A percentile compares a stretch with the other conserved stretches of the same genome.
Evolutionary conservation across 2,797 vertebrate genomes (phyloP).

Genomic region (Champsocephalus esox): DNA sequence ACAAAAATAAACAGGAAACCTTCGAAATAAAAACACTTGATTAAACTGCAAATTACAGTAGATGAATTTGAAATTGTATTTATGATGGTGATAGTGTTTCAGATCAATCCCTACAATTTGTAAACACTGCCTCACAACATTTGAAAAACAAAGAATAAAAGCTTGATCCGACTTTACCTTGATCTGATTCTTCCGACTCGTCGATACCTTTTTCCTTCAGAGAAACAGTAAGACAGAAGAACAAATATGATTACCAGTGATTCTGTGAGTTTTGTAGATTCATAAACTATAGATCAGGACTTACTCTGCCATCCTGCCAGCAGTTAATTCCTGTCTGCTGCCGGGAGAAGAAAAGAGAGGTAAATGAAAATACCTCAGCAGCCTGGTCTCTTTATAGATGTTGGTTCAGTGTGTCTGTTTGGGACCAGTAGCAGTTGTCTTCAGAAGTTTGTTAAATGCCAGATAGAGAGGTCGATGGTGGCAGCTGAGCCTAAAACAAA

Average conservation of each 20-base stretch:
- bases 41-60: background rate
- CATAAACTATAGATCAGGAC: slow-evolving; percentile 32
- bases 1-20: too few relatives aligned
- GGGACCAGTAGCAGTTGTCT: slow-evolving; percentile 58
- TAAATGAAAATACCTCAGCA: slow-evolving; percentile 20
- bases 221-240: slow-evolving; percentile 23
- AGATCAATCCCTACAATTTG: background rate
- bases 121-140: background rate
- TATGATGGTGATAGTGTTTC: background rate
- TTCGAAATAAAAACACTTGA: too few relatives aligned
- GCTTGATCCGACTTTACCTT: slow-evolving; percentile 65
- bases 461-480: slow-evolving; percentile 12
- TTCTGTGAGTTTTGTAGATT: background rate
- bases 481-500: slow-evolving; percentile 66
- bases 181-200: slow-evolving; percentile 72
- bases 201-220: slow-evolving; percentile 76
- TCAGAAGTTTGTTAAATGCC: slow-evolving; percentile 35
- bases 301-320: slow-evolving; percentile 78
- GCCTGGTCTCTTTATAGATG: slow-evolving; percentile 53
- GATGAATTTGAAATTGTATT: background rate
- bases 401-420: slow-evolving; percentile 14
- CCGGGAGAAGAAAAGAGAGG: slow-evolving; percentile 8
- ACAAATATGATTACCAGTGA: background rate
- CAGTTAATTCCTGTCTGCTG: slow-evolving; percentile 24
- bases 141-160: background rate